These are phyloP conservation scores for Epizoanthus scotinus DNA, from an alignment of 92 coral and sea anemone species.

Conservation along the genomic window DNA sequence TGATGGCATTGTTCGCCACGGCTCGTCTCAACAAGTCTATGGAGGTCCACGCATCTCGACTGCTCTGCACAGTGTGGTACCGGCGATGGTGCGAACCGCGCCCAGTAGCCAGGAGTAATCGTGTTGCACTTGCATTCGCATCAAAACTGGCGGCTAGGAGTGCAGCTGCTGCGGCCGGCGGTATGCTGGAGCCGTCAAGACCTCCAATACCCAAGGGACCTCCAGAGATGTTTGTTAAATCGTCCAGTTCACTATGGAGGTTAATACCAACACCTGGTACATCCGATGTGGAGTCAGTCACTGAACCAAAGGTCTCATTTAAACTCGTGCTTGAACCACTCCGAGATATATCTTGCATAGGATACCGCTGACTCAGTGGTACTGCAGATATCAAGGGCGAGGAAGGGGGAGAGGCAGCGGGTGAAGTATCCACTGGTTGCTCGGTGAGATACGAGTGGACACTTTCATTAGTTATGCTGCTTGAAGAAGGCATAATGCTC, in stretches of 20 bases:
- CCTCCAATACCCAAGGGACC: conserved; percentile 42
- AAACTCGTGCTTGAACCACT: conserved; percentile 41
- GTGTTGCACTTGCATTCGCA: conserved; percentile 64
- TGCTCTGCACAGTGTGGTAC: conserved; percentile 88
- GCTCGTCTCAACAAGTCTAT: conserved; percentile 89
- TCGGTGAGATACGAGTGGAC: conserved; percentile 56
- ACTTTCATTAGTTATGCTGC: conserved; percentile 51
- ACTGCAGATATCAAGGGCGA: conserved; percentile 78
- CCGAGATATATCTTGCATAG: conserved; percentile 53
- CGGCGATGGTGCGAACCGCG: conserved; percentile 84
- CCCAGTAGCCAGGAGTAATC: conserved; percentile 51
- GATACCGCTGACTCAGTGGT: conserved; percentile 74
- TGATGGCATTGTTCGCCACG: conserved; percentile 76
- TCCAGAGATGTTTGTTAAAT: conserved; percentile 17
- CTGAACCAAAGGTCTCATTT: conserved; percentile 46
- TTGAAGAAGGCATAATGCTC: conserved; percentile 38
- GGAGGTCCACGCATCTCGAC: conserved; percentile 90
- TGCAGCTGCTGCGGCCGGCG: conserved; percentile 67
- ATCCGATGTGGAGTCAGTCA: conserved; percentile 42
- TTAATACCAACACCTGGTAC: conserved; percentile 16
- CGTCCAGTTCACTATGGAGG: conserved; percentile 34
- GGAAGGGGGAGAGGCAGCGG: conserved; percentile 71
- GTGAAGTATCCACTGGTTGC: conserved; percentile 56
- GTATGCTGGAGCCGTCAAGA: conserved; percentile 53
- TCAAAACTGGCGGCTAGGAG: conserved; percentile 63